Base-by-base conservation (phyloP, 2,113 vertebrate species). In the Corydoras maculifer region DNA sequence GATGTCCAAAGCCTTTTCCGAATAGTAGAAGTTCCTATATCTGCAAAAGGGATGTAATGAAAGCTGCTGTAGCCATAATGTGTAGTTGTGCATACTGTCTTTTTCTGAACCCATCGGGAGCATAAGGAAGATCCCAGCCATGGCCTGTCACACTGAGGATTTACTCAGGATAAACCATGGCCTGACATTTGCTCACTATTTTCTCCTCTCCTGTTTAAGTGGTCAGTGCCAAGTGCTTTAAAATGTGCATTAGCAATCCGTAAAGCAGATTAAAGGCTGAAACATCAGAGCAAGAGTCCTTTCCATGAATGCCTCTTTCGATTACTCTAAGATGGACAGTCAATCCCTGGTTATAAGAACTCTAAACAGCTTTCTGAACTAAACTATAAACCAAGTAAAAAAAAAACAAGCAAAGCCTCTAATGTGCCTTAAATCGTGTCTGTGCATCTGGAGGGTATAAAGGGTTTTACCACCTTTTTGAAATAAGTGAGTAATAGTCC, bases 261-360 rank as follows among this genome's bases (percentile, higher is more conserved):
- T 85, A 86, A 90, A 90, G 87, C 86, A 87, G 88, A 87, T 90
- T 88, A 90, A 84, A 82, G 80, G 86, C 86, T 90, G 84, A 85
- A 86, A 53, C 43, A 14, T 82, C 73, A 67, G 74, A 79, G 68
- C 80, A 73, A 80, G 84, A 79, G 83, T 78, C 72, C 66, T 84
- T 81, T 84, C 77, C 84, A 80, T 78, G 72, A 78, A 81, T 75
- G 66, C 59, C 69, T 18, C 69, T 72, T 59, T 75, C 63, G 13
- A 58, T 70, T 64, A 61, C n/a, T 55, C 13, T 43, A 4, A 30
- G 50, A 57, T 48, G 31, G 32, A 13, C 12, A 12, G 8, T 58
- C 43, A 53, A 29, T 66, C 31, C 58, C 53, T 32, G 13, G 32
- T 50, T 30, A 31, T 32, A 51, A 55, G 3, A 59, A 66, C 10